Conservation (phyloP, 2,113 vertebrate species). For the Nothocercus julius region DNA sequence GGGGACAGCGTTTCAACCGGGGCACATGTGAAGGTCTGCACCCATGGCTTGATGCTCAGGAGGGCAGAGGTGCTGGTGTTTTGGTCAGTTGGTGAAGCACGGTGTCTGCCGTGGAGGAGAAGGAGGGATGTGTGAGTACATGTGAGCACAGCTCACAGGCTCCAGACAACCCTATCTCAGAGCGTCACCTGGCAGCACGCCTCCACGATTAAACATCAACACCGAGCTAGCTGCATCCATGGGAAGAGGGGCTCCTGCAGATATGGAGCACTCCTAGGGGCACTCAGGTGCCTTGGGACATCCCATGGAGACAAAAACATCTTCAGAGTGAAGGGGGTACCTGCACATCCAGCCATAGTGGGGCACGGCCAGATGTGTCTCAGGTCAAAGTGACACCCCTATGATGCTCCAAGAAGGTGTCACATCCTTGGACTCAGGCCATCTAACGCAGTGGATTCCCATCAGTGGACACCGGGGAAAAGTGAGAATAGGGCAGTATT, state of each 20-base stretch:
- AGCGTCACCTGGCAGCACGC: fast-evolving
- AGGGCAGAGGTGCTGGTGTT: too few relatives aligned
- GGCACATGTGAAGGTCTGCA: fast-evolving
- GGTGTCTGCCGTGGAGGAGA: too few relatives aligned
- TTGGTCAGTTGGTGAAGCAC: too few relatives aligned
- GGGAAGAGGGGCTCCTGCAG: background rate
- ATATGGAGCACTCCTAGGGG: background rate
- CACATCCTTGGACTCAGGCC: background rate
- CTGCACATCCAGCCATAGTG: background rate
- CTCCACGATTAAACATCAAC: fast-evolving
- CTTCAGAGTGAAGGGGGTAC: background rate
- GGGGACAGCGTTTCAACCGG: too few relatives aligned
- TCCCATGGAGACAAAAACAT: background rate
- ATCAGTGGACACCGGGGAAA: background rate
- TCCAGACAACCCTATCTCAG: background rate
- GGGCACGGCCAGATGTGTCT: background rate
- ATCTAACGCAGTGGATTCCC: background rate
- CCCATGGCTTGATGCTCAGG: too few relatives aligned
- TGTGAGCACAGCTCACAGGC: background rate
- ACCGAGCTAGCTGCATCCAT: too few relatives aligned
- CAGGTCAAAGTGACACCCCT: background rate
- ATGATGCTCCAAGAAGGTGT: background rate
- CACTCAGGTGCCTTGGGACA: background rate
- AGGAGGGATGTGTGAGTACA: too few relatives aligned
- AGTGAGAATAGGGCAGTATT: background rate